A percentile compares a stretch with the other conserved stretches of the same genome.
phyloP scores from a whole-genome alignment of 2,797 vertebrate species.

The Chrysocyon brachyurus region DNA sequence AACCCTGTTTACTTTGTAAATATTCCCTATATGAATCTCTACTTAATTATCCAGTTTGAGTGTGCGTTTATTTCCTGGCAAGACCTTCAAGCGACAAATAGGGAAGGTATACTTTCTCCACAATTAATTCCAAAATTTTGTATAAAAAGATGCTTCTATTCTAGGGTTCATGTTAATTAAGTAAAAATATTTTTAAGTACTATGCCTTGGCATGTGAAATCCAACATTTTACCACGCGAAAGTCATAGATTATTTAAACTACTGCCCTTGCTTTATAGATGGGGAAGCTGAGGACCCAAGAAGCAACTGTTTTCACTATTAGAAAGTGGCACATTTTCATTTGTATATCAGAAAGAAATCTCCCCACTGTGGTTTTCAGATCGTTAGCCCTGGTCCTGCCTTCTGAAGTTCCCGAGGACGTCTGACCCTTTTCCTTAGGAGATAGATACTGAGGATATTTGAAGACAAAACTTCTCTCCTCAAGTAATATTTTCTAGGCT shows the following conservation, averaged over 20 bases:
- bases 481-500: background rate
- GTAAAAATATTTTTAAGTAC: background rate
- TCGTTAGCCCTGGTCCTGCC: background rate
- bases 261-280: background rate
- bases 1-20: background rate
- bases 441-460: background rate
- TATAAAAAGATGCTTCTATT: background rate
- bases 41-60: background rate
- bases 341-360: background rate
- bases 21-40: background rate
- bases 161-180: background rate
- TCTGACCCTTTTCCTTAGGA: background rate
- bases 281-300: background rate
- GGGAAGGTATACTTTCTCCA: background rate
- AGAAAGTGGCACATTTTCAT: background rate
- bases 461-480: background rate
- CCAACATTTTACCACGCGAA: background rate
- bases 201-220: background rate
- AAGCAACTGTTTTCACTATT: background rate
- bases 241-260: background rate
- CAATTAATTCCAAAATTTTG: background rate
- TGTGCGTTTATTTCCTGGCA: background rate
- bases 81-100: background rate
- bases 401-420: background rate
- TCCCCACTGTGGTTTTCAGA: background rate